A percentile compares a stretch with the other conserved stretches of the same genome.
Conservation (phyloP, 2,797 vertebrate species). For the Alexandromys oeconomus region DNA sequence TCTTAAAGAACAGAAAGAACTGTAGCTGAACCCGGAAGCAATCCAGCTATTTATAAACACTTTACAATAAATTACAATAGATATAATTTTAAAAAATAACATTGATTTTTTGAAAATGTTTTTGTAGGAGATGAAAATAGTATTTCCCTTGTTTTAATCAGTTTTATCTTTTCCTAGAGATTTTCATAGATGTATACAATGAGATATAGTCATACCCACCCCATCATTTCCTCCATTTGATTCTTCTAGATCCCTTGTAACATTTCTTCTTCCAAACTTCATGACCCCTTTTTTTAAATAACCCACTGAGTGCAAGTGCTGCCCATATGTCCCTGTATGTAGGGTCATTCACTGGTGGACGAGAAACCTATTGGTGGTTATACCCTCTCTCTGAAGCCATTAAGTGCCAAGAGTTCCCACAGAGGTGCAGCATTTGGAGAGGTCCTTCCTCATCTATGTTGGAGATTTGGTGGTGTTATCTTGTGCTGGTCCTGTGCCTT, state of each 20-base stretch:
- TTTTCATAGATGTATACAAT: too few relatives aligned
- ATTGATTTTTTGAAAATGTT: background rate
- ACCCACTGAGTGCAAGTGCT: background rate
- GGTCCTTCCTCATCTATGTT: too few relatives aligned
- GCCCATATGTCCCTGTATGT: too few relatives aligned
- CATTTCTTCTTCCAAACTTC: background rate
- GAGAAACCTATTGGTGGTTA: too few relatives aligned
- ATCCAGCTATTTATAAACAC: background rate
- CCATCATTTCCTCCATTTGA: too few relatives aligned
- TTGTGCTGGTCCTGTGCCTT: too few relatives aligned
- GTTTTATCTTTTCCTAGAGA: background rate
- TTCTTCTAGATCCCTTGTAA: background rate
- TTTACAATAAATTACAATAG: background rate
- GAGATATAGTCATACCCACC: background rate
- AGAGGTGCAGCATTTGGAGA: background rate
- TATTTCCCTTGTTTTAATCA: background rate
- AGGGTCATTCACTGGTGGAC: background rate
- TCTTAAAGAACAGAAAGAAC: background rate
- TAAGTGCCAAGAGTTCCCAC: background rate
- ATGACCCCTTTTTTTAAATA: background rate
- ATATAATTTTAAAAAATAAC: background rate
- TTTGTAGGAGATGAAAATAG: background rate
- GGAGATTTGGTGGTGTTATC: background rate
- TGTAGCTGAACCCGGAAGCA: too few relatives aligned
- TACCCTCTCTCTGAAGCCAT: background rate